A percentile compares a stretch with the other conserved stretches of the same genome.
Evolutionary conservation across 2,113 vertebrate genomes (phyloP).

Genomic region (Chascanopsetta lugubris): DNA sequence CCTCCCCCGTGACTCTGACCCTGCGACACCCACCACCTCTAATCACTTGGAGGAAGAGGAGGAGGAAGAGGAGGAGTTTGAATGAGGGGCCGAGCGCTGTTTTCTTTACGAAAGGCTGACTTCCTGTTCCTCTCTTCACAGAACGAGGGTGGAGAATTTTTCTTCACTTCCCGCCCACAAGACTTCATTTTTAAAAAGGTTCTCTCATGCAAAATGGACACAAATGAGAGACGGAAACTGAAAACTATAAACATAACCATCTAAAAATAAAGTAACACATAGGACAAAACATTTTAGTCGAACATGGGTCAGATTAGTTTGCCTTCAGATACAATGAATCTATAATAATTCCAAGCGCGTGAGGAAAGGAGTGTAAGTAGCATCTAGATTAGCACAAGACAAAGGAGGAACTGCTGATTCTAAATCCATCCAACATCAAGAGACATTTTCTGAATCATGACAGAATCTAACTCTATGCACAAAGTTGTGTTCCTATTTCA

Average conservation of each 20-base stretch:
- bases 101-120: conserved; percentile 72
- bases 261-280: conserved; percentile 57
- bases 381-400: conserved; percentile 75
- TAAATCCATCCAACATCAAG: conserved; percentile 49
- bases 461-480: conserved; percentile 84
- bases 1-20: conserved; percentile 96
- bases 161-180: not conserved
- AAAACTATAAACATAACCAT: conserved; percentile 67
- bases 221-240: conserved; percentile 64
- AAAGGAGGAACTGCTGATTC: conserved; percentile 50
- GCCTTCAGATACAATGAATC: conserved; percentile 63
- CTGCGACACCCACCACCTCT: conserved; percentile 93
- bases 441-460: conserved; percentile 62
- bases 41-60: conserved; percentile 91
- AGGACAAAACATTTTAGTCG: conserved; percentile 59
- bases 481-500: conserved; percentile 76
- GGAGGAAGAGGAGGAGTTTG: conserved; percentile 80
- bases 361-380: conserved; percentile 50
- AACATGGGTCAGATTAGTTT: conserved; percentile 70
- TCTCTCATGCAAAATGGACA: conserved; percentile 75
- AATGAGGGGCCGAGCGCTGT: conserved; percentile 74
- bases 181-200: conserved; percentile 31
- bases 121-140: conserved; percentile 64
- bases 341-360: conserved; percentile 56
- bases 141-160: conserved; percentile 31